These are phyloP conservation scores for Otocyon megalotis DNA, from an alignment of 2,113 vertebrate genomes.

Conservation along the genomic window DNA sequence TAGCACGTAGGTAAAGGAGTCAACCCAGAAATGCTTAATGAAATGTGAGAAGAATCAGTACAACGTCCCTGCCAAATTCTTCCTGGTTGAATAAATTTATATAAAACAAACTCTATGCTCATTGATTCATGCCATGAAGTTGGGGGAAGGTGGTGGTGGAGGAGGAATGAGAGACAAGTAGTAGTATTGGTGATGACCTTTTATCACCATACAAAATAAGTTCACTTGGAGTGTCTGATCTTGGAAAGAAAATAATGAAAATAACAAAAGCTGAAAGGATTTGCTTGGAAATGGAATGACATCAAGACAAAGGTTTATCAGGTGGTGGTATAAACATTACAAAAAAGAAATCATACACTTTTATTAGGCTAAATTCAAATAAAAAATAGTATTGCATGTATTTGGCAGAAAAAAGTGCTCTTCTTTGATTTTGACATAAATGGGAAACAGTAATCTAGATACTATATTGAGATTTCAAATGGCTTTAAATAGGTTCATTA, in stretches of 20 bases:
- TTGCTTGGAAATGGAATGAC: neutral
- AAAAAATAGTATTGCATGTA: conserved; percentile 35
- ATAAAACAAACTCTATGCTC: neutral
- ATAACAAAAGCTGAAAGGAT: neutral
- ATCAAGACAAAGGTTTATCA: conserved; percentile 8
- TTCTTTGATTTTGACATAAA: conserved; percentile 80
- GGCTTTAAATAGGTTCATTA: conserved; percentile 83
- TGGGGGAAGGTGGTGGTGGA: neutral
- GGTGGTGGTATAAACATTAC: conserved; percentile 18
- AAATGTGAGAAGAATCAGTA: neutral
- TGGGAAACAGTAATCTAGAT: conserved; percentile 83
- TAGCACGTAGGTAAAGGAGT: neutral
- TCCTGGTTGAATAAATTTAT: neutral
- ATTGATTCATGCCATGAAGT: neutral
- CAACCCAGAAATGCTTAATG: neutral
- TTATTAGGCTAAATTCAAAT: neutral
- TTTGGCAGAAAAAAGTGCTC: conserved; percentile 66
- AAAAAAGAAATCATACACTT: conserved; percentile 4
- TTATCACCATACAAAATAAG: neutral
- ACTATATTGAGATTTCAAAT: conserved; percentile 77
- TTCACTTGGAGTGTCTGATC: neutral
- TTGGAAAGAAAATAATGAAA: neutral
- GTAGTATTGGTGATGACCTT: neutral
- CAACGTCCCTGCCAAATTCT: neutral
- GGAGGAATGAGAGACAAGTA: neutral